Evolutionary conservation across 2,797 vertebrate genomes (phyloP), one percentile per base, ranked within the genome.

Genomic region (Sphaeramia orbicularis): DNA sequence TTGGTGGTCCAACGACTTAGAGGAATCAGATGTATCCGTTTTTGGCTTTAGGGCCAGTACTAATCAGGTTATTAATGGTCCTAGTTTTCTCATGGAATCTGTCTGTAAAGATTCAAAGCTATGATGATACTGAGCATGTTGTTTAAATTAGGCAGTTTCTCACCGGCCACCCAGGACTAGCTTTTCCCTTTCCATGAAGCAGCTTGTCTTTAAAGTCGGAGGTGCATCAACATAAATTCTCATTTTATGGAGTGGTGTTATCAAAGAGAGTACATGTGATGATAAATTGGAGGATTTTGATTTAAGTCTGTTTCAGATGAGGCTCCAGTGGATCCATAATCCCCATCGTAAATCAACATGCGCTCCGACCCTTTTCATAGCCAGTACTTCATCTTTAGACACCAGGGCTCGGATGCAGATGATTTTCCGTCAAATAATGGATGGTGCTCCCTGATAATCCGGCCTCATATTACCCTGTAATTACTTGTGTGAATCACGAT

Each of bases 301-400:
- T 74, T 55, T 62, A 71, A 55, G 36, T 42, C 45, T 32, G 18
- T 65, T 75, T 56, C 41, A 15, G 45, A 55, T n/a, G 40, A 35
- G 47, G 41, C 21, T 54, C 41, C 30, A 43, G 45, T 62, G 45
- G 80, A 80, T 73, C 68, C 3, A 64, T 76, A 63, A 75, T 19
- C 30, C 24, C 54, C 7, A 41, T 7, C 55, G 60, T 86, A 77
- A 83, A 86, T 83, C 75, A 76, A 18, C 6, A 10, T 30, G 11
- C 30, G 27, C 70, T 66, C 57, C 43, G 66, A 65, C 70, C 78
- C 61, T 50, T 49, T 16, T 45, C 43, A 7, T 43, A 69, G 41
- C 53, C 53, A 18, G 41, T 14, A 1, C 21, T 73, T 52, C 24
- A 35, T 78, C 57, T 44, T 51, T 51, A 51, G 57, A 63, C 49